These are phyloP conservation scores for Siniperca scherzeri DNA, from an alignment of 2,797 vertebrate species.

Conservation along the genomic window DNA sequence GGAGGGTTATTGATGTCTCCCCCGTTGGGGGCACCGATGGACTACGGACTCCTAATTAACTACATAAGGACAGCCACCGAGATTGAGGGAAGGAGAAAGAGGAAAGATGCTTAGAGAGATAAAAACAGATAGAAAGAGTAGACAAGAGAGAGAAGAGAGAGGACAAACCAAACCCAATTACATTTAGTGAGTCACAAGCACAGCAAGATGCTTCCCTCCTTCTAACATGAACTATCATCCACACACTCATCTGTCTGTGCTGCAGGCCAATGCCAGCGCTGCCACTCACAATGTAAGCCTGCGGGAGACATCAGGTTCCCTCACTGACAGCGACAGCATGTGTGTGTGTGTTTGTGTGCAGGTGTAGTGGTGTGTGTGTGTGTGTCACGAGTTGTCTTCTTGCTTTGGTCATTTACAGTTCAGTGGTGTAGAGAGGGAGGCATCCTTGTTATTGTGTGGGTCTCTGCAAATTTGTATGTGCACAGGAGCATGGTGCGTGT, in stretches of 20 bases:
- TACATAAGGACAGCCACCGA: slow-evolving; percentile 48
- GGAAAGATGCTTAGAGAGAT: slow-evolving; percentile 36
- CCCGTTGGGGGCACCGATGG: slow-evolving; percentile 69
- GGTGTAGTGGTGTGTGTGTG: slow-evolving; percentile 3
- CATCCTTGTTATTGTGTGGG: slow-evolving; percentile 43
- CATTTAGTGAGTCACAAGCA: slow-evolving; percentile 41
- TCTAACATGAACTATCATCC: slow-evolving; percentile 14
- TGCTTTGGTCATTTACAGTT: slow-evolving; percentile 65
- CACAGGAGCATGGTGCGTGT: slow-evolving; percentile 43
- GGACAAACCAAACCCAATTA: background rate
- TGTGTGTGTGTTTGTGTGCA: slow-evolving; percentile 33
- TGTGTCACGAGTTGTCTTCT: slow-evolving; percentile 27
- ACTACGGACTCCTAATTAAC: slow-evolving; percentile 83
- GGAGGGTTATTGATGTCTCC: slow-evolving; percentile 78
- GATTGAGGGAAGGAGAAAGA: slow-evolving; percentile 25
- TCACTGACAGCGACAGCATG: slow-evolving; percentile 22
- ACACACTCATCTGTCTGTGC: slow-evolving; percentile 18
- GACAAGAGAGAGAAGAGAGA: background rate
- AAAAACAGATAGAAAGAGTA: slow-evolving; percentile 8
- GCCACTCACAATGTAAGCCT: slow-evolving; percentile 44
- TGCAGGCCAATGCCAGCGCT: slow-evolving; percentile 23
- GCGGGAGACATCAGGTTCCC: slow-evolving; percentile 26
- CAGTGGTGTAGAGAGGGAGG: slow-evolving; percentile 41
- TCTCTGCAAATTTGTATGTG: slow-evolving; percentile 64
- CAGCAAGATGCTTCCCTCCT: slow-evolving; percentile 19